These are phyloP conservation scores for Aporophyla nigra DNA, from an alignment of 2,888 invertebrate species.

Conservation along the genomic window DNA sequence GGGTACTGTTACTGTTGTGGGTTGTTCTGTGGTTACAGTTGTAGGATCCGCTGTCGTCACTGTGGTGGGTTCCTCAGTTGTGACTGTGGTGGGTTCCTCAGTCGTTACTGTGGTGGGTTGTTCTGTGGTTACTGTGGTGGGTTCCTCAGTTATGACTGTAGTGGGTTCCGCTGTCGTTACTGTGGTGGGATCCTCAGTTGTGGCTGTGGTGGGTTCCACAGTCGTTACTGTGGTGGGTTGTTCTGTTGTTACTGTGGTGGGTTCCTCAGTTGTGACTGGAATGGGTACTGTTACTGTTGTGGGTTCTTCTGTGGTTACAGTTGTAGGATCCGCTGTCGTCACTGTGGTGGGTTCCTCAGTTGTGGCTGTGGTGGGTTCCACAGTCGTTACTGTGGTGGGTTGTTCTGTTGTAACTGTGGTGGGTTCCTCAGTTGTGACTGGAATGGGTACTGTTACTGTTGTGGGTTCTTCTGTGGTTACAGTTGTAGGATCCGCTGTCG, in stretches of 20 bases:
- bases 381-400: constrained; percentile 15
- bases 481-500: neutral
- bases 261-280: constrained; percentile 31
- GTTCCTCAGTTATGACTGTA: constrained; percentile 15
- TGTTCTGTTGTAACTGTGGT: constrained; percentile 23
- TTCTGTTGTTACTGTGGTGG: constrained; percentile 13
- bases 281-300: neutral
- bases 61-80: constrained; percentile 10
- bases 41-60: constrained; percentile 18
- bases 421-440: constrained; percentile 14
- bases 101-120: constrained; percentile 18
- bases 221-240: neutral
- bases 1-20: neutral
- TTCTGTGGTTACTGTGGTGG: constrained; percentile 24
- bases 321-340: constrained; percentile 18
- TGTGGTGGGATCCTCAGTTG: constrained; percentile 2
- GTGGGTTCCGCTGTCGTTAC: constrained; percentile 19
- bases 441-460: constrained; percentile 26
- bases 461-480: neutral
- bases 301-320: constrained; percentile 17
- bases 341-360: neutral
- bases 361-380: constrained; percentile 13
- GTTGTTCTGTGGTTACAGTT: constrained; percentile 9
- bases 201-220: neutral
- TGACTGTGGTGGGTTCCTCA: neutral